Conservation (phyloP, 2,113 vertebrate species). For the Marmota monax region DNA sequence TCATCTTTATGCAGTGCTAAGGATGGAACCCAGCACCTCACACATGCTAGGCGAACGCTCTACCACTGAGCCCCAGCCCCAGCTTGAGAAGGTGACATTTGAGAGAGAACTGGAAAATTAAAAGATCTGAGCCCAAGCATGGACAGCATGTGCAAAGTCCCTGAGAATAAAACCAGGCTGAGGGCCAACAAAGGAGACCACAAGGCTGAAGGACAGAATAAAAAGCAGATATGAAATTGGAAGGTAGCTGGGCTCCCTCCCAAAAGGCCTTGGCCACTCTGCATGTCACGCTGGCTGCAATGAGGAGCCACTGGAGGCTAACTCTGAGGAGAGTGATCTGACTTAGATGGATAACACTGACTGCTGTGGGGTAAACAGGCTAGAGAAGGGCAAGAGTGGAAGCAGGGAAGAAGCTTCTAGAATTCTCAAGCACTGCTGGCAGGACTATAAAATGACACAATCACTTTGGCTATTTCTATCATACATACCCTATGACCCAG, state of each 20-base stretch:
- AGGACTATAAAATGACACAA: not conserved
- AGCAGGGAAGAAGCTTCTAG: not conserved
- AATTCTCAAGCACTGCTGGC: not conserved
- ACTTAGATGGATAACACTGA: not conserved
- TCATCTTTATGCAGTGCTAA: no score
- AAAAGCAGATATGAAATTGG: not conserved
- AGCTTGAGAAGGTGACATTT: not conserved
- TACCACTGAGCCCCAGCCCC: no score
- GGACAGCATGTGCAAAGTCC: not conserved
- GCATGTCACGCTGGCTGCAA: not conserved
- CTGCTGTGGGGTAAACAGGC: not conserved
- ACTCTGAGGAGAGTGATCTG: not conserved
- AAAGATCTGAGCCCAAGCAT: not conserved
- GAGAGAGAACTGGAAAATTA: not conserved
- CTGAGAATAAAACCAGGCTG: not conserved
- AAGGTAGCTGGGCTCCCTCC: not conserved
- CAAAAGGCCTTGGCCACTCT: not conserved
- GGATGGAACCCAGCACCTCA: no score
- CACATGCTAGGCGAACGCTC: no score
- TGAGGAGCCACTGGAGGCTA: not conserved
- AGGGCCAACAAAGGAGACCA: not conserved
- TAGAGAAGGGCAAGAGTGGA: not conserved
- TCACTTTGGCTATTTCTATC: not conserved
- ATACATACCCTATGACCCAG: not conserved
- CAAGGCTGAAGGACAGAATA: not conserved